These are phyloP conservation scores for Pogonomyrmex barbatus DNA, from an alignment of 1,140 invertebrate genomes.

Conservation along the genomic window DNA sequence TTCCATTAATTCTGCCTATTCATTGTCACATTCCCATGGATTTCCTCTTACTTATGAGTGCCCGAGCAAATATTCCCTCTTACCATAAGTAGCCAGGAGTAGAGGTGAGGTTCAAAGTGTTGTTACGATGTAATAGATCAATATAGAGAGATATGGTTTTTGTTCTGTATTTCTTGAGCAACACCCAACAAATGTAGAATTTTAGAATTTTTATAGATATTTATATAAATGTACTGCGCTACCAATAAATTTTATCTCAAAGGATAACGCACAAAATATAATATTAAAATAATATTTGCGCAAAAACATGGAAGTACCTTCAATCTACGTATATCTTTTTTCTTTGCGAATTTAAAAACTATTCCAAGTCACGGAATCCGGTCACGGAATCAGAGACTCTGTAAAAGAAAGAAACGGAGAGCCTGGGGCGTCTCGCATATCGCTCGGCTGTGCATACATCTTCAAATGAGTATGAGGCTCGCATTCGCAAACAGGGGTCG, in stretches of 20 bases:
- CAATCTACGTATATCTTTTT: neutral
- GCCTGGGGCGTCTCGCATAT: neutral
- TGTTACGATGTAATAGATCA: neutral
- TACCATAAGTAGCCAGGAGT: conserved; percentile 14
- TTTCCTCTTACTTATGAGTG: conserved; percentile 47
- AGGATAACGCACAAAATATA: neutral
- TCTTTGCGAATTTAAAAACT: conserved; percentile 6
- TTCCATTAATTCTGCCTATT: conserved; percentile 76
- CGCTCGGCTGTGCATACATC: neutral
- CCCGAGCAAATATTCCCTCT: conserved; percentile 39
- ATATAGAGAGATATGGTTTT: too few species aligned
- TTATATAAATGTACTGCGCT: neutral
- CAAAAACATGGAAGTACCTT: neutral
- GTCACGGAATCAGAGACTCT: conserved; percentile 11
- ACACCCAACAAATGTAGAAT: too few species aligned
- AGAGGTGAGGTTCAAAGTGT: conserved; percentile 1
- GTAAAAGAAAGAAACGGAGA: neutral
- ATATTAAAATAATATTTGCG: conserved; percentile 12
- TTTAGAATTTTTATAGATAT: neutral
- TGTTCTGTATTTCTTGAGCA: too few species aligned
- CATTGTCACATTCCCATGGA: conserved; percentile 66
- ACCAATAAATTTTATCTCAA: neutral
- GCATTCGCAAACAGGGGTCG: neutral
- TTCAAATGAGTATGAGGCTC: neutral
- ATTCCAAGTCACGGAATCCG: conserved; percentile 9